Conservation (phyloP, 2,113 vertebrate genomes). For the Puffinus mauretanicus region DNA sequence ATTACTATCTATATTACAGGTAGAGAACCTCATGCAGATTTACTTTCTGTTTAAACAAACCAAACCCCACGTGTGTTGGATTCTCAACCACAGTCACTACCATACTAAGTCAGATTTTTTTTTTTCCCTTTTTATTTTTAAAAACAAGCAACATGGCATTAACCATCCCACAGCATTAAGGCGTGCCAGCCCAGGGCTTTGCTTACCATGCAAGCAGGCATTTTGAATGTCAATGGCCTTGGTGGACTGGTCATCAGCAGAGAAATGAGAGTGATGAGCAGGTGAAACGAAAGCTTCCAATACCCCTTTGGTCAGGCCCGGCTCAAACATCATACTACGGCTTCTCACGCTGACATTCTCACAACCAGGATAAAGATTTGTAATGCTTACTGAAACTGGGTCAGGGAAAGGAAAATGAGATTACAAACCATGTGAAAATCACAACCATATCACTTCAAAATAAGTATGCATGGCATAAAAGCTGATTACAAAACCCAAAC, state of each 20-base stretch:
- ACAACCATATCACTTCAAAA: not conserved
- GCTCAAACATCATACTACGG: slow-evolving; percentile 99
- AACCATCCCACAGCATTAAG: not conserved
- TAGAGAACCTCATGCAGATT: not conserved
- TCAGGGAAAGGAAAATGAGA: slow-evolving; percentile 13
- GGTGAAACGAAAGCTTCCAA: slow-evolving; percentile 89
- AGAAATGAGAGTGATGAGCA: slow-evolving; percentile 75
- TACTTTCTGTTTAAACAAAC: not conserved
- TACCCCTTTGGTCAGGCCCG: slow-evolving; percentile 94
- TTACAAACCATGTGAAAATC: slow-evolving; percentile 43
- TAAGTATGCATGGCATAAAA: not conserved
- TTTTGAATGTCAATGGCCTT: slow-evolving; percentile 90
- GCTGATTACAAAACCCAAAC: not conserved
- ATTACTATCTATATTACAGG: not conserved
- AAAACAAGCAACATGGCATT: not conserved
- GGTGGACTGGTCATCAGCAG: slow-evolving; percentile 86
- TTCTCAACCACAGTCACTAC: not conserved
- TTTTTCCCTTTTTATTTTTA: not conserved
- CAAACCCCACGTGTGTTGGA: not conserved
- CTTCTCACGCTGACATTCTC: slow-evolving; percentile 97
- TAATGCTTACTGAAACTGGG: slow-evolving; percentile 93
- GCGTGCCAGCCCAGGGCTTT: not conserved
- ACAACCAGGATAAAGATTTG: slow-evolving; percentile 93
- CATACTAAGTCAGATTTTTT: not conserved
- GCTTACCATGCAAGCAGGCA: slow-evolving; percentile 82